These are phyloP conservation scores for Galagoides demidoff DNA, from an alignment of 2,797 vertebrate species.

Conservation along the genomic window DNA sequence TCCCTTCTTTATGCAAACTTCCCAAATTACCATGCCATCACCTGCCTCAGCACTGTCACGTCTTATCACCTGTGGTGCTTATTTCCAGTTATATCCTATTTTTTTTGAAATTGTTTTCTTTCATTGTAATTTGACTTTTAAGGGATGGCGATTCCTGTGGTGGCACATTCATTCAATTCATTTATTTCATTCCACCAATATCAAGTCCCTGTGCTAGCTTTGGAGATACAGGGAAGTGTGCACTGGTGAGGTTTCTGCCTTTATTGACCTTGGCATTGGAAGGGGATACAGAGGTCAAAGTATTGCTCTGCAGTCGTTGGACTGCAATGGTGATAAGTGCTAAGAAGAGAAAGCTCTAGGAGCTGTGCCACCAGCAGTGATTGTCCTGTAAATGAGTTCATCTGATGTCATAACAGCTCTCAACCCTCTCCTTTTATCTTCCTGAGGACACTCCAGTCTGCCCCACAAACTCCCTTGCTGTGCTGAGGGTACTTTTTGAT, in stretches of 20 bases:
- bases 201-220: background rate
- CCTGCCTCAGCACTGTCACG: background rate
- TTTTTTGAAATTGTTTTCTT: constrained; percentile 28
- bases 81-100: background rate
- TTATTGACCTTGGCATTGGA: background rate
- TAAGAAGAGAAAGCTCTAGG: background rate
- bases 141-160: background rate
- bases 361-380: background rate
- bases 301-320: background rate
- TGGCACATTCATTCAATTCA: background rate
- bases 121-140: constrained; percentile 34
- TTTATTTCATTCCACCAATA: background rate
- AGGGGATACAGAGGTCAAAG: background rate
- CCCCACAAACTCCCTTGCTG: no score
- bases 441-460: background rate
- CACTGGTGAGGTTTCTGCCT: background rate
- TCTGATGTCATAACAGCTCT: background rate
- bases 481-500: background rate
- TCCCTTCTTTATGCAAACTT: background rate
- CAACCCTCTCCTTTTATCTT: background rate
- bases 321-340: no score
- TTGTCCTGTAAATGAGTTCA: background rate
- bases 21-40: background rate
- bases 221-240: background rate
- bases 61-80: background rate